These are phyloP conservation scores for Rhingia rostrata DNA, from an alignment of 2,888 invertebrate species.

Conservation along the genomic window DNA sequence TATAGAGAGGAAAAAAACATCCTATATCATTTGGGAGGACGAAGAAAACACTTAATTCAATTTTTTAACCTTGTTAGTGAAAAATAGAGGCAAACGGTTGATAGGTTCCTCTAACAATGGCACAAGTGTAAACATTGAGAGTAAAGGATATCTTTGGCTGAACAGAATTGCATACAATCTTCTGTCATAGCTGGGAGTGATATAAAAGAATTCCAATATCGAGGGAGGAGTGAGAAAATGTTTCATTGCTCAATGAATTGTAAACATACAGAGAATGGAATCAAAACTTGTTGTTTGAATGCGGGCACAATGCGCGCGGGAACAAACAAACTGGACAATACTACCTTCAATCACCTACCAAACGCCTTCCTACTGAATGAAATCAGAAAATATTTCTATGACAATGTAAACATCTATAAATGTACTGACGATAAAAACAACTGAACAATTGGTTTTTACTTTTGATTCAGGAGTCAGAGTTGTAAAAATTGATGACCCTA, in stretches of 20 bases:
- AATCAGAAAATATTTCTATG: constrained; percentile 2
- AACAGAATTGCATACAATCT: constrained; percentile 18
- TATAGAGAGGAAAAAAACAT: constrained; percentile 9
- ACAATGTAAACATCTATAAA: constrained; percentile 22
- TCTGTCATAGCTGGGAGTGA: constrained; percentile 5
- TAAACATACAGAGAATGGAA: constrained; percentile 19
- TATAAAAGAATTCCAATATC: constrained; percentile 24
- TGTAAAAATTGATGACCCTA: neutral
- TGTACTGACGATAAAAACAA: constrained; percentile 39
- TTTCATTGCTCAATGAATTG: constrained; percentile 36
- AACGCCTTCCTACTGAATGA: constrained; percentile 62
- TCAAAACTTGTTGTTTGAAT: constrained; percentile 36
- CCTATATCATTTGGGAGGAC: constrained; percentile 21
- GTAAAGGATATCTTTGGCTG: constrained; percentile 53
- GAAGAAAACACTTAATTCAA: constrained; percentile 64
- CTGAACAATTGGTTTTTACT: constrained; percentile 35
- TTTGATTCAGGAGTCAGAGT: neutral
- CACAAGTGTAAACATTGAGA: constrained; percentile 71
- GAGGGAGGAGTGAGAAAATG: constrained; percentile 70
- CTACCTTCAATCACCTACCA: constrained; percentile 46
- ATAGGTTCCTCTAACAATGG: constrained; percentile 40
- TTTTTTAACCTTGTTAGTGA: constrained; percentile 72
- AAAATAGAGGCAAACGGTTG: constrained; percentile 43
- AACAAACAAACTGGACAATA: constrained; percentile 65
- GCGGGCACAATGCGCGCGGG: constrained; percentile 36